Evolutionary conservation across 2,113 vertebrate species (phyloP).

Genomic region (Morphnarchus princeps): DNA sequence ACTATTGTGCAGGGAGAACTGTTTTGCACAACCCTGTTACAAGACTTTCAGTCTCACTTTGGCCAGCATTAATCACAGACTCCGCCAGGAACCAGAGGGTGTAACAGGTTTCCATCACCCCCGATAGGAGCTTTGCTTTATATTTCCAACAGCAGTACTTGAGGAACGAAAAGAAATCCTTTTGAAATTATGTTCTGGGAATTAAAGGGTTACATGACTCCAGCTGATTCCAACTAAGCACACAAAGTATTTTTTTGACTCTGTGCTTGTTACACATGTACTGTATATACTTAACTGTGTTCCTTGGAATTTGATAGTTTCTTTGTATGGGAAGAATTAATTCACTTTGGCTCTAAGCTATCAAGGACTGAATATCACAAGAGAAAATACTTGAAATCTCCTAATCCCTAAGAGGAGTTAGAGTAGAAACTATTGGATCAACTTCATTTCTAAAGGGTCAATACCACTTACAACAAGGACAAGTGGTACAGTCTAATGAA

Average conservation of each 20-base stretch:
- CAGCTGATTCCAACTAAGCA: constrained; percentile 25
- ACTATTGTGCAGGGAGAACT: neutral
- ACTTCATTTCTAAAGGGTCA: constrained; percentile 58
- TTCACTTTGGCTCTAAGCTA: constrained; percentile 58
- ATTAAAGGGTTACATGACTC: constrained; percentile 6
- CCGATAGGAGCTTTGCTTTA: rapidly evolving
- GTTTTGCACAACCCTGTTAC: neutral
- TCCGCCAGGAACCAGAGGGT: rapidly evolving
- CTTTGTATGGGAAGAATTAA: constrained; percentile 63
- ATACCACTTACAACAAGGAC: constrained; percentile 35
- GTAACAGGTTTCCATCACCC: neutral
- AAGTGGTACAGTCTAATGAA: constrained; percentile 40
- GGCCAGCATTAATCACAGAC: neutral
- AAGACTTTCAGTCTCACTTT: neutral
- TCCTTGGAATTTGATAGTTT: constrained; percentile 58
- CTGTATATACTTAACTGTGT: neutral
- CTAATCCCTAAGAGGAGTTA: constrained; percentile 46
- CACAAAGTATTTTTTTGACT: neutral
- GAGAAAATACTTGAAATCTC: constrained; percentile 59
- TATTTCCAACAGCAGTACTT: neutral
- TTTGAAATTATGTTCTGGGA: neutral
- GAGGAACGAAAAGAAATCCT: neutral
- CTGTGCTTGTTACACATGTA: neutral
- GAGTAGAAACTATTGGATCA: constrained; percentile 44
- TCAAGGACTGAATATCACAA: constrained; percentile 48